Percentiles rank a stretch among this genome's conserved stretches.
Evolutionary conservation across 2,113 vertebrate species (phyloP).

Genomic region (Sphyrna mokarran): DNA sequence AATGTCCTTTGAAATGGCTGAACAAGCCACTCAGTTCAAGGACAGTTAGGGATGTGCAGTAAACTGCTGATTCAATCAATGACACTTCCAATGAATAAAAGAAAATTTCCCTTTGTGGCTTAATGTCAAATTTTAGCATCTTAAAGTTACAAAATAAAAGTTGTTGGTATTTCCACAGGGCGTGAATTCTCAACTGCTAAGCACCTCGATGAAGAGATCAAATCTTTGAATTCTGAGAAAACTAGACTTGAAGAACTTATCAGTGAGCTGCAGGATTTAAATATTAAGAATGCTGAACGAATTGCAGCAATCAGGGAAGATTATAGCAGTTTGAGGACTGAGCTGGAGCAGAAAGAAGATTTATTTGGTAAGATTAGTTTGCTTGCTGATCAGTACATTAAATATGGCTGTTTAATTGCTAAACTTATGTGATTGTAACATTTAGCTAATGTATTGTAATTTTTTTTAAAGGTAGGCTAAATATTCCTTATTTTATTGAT

Average conservation of each 20-base stretch:
- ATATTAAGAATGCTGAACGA: slow-evolving; percentile 57
- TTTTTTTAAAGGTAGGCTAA: neutral
- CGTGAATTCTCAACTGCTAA: slow-evolving; percentile 73
- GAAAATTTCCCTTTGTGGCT: neutral
- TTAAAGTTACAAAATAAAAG: neutral
- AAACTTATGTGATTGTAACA: neutral
- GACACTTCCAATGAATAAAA: no score
- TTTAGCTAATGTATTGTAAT: neutral
- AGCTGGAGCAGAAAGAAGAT: slow-evolving; percentile 60
- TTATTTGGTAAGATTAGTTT: slow-evolving; percentile 64
- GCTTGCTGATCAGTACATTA: neutral
- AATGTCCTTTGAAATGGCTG: no score
- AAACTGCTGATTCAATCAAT: no score
- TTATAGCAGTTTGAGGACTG: slow-evolving; percentile 59
- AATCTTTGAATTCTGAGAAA: slow-evolving; percentile 61
- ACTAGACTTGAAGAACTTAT: slow-evolving; percentile 68
- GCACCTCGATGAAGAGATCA: slow-evolving; percentile 73
- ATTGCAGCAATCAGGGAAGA: slow-evolving; percentile 66
- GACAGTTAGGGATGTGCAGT: no score
- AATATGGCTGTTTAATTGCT: neutral
- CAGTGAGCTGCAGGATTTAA: slow-evolving; percentile 60
- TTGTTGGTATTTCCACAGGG: slow-evolving; percentile 53
- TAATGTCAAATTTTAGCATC: neutral
- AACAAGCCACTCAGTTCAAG: no score
- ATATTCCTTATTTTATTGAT: neutral